These are phyloP conservation scores for Villa cingulata DNA, from an alignment of 2,888 invertebrate genomes.

Conservation along the genomic window DNA sequence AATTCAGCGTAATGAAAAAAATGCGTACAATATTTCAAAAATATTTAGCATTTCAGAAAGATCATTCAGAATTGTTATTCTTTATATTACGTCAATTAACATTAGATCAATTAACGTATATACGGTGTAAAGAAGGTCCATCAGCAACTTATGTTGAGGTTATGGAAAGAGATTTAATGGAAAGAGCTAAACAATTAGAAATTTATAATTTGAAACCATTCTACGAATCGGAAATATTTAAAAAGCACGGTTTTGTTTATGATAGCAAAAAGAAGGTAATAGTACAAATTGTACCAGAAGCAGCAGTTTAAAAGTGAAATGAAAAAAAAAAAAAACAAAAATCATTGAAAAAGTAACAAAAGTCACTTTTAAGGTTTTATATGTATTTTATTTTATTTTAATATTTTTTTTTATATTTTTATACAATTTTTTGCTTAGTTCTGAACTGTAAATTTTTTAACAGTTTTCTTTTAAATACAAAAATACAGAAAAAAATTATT, in stretches of 20 bases:
- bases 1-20: slow-evolving; percentile 91
- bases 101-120: slow-evolving; percentile 78
- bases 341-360: too few species aligned
- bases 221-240: slow-evolving; percentile 82
- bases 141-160: slow-evolving; percentile 65
- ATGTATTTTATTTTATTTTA: too few species aligned
- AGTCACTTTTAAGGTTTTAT: too few species aligned
- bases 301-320: slow-evolving; percentile 26
- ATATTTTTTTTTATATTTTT: too few species aligned
- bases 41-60: slow-evolving; percentile 85
- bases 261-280: slow-evolving; percentile 76
- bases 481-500: too few species aligned
- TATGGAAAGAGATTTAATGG: slow-evolving; percentile 68
- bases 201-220: slow-evolving; percentile 80
- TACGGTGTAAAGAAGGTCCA: slow-evolving; percentile 53
- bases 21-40: slow-evolving; percentile 89
- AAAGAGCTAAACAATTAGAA: slow-evolving; percentile 82
- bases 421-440: too few species aligned
- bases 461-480: too few species aligned
- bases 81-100: slow-evolving; percentile 89
- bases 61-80: slow-evolving; percentile 89
- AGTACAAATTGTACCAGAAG: slow-evolving; percentile 61
- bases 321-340: too few species aligned
- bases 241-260: slow-evolving; percentile 72
- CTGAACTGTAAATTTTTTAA: too few species aligned